A percentile compares a stretch with the other conserved stretches of the same genome.
Conservation (phyloP, 2,113 vertebrate species). For the Sinocyclocheilus maitianheensis region DNA sequence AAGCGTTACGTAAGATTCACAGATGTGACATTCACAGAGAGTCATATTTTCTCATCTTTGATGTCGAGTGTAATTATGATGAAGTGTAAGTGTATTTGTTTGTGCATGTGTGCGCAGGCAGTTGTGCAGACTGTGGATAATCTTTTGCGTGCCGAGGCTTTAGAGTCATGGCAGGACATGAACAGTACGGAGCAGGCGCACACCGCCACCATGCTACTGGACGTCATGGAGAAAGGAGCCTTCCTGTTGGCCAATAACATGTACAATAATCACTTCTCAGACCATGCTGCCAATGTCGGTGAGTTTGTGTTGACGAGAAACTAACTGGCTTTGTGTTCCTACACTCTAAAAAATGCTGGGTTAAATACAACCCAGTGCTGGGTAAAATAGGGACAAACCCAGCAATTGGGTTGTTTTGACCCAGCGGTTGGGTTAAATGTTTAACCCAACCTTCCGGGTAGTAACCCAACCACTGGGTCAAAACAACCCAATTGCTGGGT, state of each 20-base stretch:
- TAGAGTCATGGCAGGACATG: constrained; percentile 93
- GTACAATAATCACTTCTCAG: constrained; percentile 84
- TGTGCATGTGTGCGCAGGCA: constrained; percentile 71
- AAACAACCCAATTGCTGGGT: too few species aligned
- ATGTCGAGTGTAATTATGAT: constrained; percentile 23
- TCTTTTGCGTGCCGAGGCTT: constrained; percentile 82
- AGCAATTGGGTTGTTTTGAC: too few species aligned
- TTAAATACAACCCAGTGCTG: too few species aligned
- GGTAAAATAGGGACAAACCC: too few species aligned
- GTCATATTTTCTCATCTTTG: not conserved
- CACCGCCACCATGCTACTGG: constrained; percentile 91
- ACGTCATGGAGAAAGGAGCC: constrained; percentile 90
- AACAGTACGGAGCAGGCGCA: constrained; percentile 90
- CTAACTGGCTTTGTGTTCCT: not conserved
- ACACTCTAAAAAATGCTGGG: too few species aligned
- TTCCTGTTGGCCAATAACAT: constrained; percentile 94
- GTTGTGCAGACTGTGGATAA: constrained; percentile 93
- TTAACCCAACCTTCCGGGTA: too few species aligned
- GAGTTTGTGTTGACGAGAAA: constrained; percentile 44
- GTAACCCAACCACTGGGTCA: too few species aligned
- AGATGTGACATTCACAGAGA: not conserved
- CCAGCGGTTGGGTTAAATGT: too few species aligned
- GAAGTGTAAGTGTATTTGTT: constrained; percentile 28
- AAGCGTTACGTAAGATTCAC: not conserved
- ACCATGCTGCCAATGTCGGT: constrained; percentile 88